These are phyloP conservation scores for Ommatoiulus sabulosus DNA, from an alignment of 2,888 invertebrate genomes.

Conservation along the genomic window DNA sequence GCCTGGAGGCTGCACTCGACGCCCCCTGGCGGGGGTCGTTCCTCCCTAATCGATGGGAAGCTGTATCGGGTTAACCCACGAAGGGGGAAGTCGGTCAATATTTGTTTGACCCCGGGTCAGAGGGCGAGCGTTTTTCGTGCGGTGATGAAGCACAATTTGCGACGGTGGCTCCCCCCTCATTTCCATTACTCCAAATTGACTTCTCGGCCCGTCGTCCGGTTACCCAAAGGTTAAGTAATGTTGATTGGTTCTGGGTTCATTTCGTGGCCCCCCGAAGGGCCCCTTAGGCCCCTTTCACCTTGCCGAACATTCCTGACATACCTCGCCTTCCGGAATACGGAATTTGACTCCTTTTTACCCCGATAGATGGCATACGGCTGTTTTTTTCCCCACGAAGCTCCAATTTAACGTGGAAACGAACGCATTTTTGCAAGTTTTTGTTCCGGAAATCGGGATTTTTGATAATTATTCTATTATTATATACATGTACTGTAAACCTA, in stretches of 20 bases:
- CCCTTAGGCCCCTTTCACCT: background rate
- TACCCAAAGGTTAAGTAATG: background rate
- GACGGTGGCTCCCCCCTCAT: background rate
- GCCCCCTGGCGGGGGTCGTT: background rate
- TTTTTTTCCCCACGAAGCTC: background rate
- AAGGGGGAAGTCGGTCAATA: background rate
- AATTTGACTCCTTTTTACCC: background rate
- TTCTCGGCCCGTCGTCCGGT: background rate
- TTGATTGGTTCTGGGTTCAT: conserved; percentile 2
- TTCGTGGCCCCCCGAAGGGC: background rate
- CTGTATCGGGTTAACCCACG: background rate
- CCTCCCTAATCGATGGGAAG: background rate
- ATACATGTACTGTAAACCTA: too few species aligned
- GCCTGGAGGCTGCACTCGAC: background rate
- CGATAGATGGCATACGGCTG: background rate
- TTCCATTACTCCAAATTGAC: background rate
- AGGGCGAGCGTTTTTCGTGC: background rate
- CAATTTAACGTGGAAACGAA: background rate
- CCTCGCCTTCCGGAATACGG: background rate
- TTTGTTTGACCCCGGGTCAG: background rate
- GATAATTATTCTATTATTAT: too few species aligned
- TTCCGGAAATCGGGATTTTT: too few species aligned
- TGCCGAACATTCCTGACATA: background rate
- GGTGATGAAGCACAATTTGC: background rate
- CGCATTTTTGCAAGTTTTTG: background rate